Conservation (phyloP, 2,797 vertebrate genomes). For the Melanotaenia pygmaea region DNA sequence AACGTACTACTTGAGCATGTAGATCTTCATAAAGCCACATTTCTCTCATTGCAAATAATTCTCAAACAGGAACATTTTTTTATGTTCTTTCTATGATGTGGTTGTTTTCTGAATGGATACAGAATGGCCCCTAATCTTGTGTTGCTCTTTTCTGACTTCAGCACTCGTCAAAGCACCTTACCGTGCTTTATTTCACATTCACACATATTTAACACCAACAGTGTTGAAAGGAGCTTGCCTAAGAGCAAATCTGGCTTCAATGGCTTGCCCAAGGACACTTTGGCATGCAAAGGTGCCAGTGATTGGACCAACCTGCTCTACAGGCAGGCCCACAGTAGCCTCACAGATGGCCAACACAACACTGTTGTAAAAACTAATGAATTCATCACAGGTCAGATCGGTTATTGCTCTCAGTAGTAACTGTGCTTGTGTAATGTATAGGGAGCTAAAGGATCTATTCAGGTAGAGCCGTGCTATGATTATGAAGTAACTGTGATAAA, state of each 20-base stretch:
- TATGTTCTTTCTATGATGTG: not conserved
- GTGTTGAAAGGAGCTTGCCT: not conserved
- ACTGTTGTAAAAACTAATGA: slow-evolving; percentile 10
- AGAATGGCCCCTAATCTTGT: not conserved
- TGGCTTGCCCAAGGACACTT: not conserved
- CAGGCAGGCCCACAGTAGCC: not conserved
- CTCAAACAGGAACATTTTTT: not conserved
- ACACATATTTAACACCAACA: not conserved
- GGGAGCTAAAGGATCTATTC: slow-evolving; percentile 6
- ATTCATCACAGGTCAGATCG: slow-evolving; percentile 20
- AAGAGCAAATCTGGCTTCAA: not conserved
- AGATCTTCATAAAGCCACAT: not conserved
- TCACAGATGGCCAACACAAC: not conserved
- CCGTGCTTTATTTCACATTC: not conserved
- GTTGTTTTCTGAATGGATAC: not conserved
- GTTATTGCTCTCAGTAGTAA: slow-evolving; percentile 7
- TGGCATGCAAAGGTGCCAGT: not conserved
- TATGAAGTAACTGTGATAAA: slow-evolving; percentile 19
- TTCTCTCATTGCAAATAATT: not conserved
- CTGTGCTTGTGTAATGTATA: not conserved
- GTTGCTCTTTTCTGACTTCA: not conserved
- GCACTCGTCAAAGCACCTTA: not conserved
- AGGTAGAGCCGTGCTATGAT: slow-evolving; percentile 24
- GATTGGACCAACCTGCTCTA: not conserved
- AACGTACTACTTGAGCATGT: not conserved